Evolutionary conservation across 2,113 vertebrate genomes (phyloP).

Genomic region (Trichechus manatus): DNA sequence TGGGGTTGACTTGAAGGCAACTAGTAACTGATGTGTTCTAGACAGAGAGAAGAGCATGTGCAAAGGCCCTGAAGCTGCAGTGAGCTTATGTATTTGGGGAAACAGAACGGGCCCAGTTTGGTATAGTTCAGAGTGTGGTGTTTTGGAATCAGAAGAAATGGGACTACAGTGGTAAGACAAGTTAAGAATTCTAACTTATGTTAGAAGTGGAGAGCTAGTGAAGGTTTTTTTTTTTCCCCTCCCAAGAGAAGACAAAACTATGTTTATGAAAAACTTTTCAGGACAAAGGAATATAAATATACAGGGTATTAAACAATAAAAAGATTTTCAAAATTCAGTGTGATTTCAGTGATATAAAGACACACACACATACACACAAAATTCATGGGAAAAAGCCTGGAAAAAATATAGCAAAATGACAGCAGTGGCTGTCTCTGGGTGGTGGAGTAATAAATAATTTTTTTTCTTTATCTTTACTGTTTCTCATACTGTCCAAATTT

Average conservation of each 20-base stretch:
- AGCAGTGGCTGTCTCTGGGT: too few relatives aligned
- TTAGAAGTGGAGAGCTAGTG: background rate
- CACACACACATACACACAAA: background rate
- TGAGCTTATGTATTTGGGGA: background rate
- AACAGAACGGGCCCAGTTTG: background rate
- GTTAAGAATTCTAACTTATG: background rate
- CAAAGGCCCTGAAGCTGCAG: background rate
- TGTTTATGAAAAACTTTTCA: background rate
- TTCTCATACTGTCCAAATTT: slow-evolving; percentile 4
- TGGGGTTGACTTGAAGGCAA: too few relatives aligned
- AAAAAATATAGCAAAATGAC: background rate
- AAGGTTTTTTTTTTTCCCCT: background rate
- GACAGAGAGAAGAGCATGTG: background rate
- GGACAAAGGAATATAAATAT: background rate
- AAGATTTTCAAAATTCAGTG: background rate
- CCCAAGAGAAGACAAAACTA: background rate
- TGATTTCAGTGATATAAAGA: background rate
- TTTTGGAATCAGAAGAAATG: background rate
- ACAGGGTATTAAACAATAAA: background rate
- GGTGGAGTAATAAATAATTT: background rate
- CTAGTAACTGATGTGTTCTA: background rate
- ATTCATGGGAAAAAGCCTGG: background rate
- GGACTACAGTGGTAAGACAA: background rate
- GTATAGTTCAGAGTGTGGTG: background rate
- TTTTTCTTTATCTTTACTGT: background rate